These are phyloP conservation scores for Eupithecia dodoneata DNA, from an alignment of 2,888 invertebrate species.

Conservation along the genomic window DNA sequence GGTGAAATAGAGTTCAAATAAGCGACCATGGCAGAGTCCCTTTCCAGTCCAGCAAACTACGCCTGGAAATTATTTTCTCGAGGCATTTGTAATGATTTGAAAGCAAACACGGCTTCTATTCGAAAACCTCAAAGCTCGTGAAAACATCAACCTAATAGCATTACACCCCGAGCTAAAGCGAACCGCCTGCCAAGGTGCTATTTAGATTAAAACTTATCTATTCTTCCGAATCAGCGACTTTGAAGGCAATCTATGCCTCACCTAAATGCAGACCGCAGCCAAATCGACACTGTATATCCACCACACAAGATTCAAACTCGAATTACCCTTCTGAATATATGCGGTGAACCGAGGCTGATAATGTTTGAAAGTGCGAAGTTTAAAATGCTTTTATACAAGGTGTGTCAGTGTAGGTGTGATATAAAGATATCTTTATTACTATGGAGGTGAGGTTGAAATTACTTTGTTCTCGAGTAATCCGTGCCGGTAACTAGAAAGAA, in stretches of 20 bases:
- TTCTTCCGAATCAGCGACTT: constrained; percentile 54
- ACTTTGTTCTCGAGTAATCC: neutral
- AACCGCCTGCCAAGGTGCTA: constrained; percentile 59
- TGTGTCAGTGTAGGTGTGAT: neutral
- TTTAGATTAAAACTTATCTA: constrained; percentile 79
- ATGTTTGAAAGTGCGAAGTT: constrained; percentile 61
- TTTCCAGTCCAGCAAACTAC: neutral
- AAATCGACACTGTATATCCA: constrained; percentile 60
- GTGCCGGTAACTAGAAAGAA: neutral
- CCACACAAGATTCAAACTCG: constrained; percentile 49
- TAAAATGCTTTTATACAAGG: constrained; percentile 47
- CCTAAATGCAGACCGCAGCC: constrained; percentile 31
- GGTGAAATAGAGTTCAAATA: neutral
- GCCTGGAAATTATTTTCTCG: neutral
- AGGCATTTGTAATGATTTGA: neutral
- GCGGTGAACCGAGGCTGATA: constrained; percentile 70
- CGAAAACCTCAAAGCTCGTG: neutral
- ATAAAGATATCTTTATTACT: neutral
- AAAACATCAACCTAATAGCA: constrained; percentile 1
- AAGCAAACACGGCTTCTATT: neutral
- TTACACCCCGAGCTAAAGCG: neutral
- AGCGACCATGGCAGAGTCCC: neutral
- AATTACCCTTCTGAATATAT: constrained; percentile 67
- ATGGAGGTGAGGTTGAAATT: neutral
- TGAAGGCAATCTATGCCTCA: constrained; percentile 24